phyloP scores from a whole-genome alignment of 2,113 vertebrate genomes.

The Caretta caretta region DNA sequence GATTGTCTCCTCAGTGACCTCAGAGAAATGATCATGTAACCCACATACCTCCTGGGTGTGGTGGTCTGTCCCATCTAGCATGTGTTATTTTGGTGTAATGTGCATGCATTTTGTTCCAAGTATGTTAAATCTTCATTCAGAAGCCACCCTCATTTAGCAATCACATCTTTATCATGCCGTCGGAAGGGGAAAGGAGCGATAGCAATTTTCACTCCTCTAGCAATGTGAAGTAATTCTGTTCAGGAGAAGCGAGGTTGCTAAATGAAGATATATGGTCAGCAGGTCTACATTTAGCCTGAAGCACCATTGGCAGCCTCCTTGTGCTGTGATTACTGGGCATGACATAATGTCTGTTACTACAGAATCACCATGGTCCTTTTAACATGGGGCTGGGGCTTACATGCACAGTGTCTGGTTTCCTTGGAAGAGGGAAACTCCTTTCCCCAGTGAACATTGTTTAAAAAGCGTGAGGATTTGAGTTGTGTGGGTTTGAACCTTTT shows the following conservation, averaged over 20 bases:
- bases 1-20: too few relatives aligned
- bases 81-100: background rate
- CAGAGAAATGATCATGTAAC: too few relatives aligned
- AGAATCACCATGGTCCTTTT: background rate
- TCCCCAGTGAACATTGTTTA: background rate
- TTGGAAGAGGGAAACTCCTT: background rate
- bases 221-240: background rate
- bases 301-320: background rate
- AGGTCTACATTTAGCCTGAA: background rate
- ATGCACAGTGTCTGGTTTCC: background rate
- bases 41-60: too few relatives aligned
- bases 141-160: background rate
- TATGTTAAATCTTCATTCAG: background rate
- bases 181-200: background rate
- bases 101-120: background rate
- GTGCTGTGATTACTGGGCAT: background rate
- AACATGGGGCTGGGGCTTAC: background rate
- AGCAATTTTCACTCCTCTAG: background rate
- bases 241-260: background rate
- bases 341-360: background rate
- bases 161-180: background rate
- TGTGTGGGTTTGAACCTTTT: background rate
- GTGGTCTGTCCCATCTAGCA: too few relatives aligned
- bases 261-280: background rate
- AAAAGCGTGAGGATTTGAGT: background rate